Conservation (phyloP, 2,797 vertebrate genomes). For the Chiroxiphia lanceolata region DNA sequence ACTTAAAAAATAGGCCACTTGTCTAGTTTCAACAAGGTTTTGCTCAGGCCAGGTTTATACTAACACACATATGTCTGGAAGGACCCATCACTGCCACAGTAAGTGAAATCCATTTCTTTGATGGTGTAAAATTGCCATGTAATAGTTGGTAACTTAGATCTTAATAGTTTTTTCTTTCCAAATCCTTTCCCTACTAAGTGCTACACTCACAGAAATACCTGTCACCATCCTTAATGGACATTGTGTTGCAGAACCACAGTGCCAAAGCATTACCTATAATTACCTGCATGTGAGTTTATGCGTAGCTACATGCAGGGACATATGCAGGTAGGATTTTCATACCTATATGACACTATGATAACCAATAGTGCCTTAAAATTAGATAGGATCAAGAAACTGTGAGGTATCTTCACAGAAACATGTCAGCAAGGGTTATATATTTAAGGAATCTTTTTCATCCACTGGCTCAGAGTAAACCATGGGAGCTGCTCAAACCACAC, state of each 20-base stretch:
- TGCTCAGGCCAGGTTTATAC: not conserved
- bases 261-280: not conserved
- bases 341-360: not conserved
- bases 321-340: not conserved
- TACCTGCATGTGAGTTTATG: not conserved
- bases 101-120: not conserved
- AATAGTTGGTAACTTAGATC: not conserved
- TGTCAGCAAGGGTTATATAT: not conserved
- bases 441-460: not conserved
- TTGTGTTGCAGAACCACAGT: not conserved
- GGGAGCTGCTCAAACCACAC: not conserved
- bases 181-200: not conserved
- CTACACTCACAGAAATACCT: not conserved
- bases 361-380: not conserved
- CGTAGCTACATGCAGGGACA: not conserved
- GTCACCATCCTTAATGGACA: not conserved
- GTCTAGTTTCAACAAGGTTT: not conserved
- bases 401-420: not conserved
- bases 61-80: not conserved
- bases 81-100: not conserved
- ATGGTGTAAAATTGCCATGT: not conserved
- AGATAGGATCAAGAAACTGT: not conserved
- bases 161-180: conserved; percentile 8
- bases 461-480: not conserved
- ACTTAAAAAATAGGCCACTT: not conserved